A percentile compares a stretch with the other conserved stretches of the same genome.
Evolutionary conservation across 2,888 invertebrate genomes (phyloP).

Genomic region (Norana najaformis): DNA sequence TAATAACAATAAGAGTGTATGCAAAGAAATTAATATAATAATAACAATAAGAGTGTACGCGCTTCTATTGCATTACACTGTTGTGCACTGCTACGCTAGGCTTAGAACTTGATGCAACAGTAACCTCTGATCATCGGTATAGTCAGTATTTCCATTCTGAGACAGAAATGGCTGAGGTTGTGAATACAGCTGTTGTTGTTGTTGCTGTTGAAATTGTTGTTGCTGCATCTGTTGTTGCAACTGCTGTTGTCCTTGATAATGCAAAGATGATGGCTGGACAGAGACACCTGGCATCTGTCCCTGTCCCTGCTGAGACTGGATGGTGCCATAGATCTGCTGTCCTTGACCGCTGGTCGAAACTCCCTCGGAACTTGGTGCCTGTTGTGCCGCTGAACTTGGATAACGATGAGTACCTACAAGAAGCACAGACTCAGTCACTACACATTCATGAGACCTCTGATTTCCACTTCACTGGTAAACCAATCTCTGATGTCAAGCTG

Average conservation of each 20-base stretch:
- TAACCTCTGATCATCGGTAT: background rate
- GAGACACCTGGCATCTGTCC: background rate
- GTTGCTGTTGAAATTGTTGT: background rate
- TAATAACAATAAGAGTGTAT: too few relatives aligned
- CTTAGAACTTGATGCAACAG: background rate
- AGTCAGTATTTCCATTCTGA: slow-evolving; percentile 24
- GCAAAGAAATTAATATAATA: background rate
- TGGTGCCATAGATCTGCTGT: background rate
- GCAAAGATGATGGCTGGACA: background rate
- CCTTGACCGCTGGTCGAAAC: background rate
- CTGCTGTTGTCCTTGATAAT: slow-evolving; percentile 23
- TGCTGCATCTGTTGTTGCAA: background rate
- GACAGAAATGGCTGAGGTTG: slow-evolving; percentile 19
- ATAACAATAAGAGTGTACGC: background rate
- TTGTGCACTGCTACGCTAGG: background rate
- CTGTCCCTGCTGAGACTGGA: slow-evolving; percentile 8
- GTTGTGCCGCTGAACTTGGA: background rate
- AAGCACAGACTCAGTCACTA: background rate
- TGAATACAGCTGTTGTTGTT: background rate
- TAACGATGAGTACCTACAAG: background rate
- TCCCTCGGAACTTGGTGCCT: background rate
- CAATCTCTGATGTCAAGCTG: too few relatives aligned
- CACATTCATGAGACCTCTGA: background rate
- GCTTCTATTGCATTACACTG: background rate
- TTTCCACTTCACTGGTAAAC: background rate